phyloP scores from a whole-genome alignment of 2,113 vertebrate genomes.

The Malurus cyaneus region DNA sequence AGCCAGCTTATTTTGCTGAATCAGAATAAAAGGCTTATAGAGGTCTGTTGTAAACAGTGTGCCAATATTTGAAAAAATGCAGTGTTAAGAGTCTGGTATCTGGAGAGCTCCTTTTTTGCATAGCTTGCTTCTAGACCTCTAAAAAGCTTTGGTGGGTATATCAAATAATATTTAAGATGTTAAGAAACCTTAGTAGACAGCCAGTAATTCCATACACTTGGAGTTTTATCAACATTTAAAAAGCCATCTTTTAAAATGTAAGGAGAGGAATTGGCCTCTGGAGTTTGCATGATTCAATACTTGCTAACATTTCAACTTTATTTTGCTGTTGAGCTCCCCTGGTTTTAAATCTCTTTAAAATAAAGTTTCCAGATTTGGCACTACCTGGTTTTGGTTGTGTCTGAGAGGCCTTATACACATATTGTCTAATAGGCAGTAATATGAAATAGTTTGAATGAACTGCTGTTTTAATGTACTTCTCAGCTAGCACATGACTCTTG shows the following conservation, averaged over 20 bases:
- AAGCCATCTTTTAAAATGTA: neutral
- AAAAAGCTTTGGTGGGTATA: neutral
- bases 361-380: neutral
- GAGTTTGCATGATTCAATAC: neutral
- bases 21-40: neutral
- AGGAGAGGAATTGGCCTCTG: neutral
- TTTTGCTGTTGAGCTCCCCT: neutral
- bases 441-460: neutral
- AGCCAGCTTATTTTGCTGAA: neutral
- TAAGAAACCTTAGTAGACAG: neutral
- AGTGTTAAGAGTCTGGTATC: neutral
- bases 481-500: rapidly evolving
- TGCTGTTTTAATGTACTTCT: neutral
- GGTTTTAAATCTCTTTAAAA: neutral
- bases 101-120: neutral
- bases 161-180: neutral
- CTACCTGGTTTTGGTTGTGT: neutral
- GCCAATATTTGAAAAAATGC: neutral
- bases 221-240: neutral
- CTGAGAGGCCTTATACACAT: neutral
- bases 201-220: neutral
- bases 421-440: neutral
- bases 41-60: neutral
- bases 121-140: neutral
- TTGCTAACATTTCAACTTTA: neutral